Base-by-base conservation (phyloP, 1,140 invertebrate species). In the Elymnias hypermnestra region DNA sequence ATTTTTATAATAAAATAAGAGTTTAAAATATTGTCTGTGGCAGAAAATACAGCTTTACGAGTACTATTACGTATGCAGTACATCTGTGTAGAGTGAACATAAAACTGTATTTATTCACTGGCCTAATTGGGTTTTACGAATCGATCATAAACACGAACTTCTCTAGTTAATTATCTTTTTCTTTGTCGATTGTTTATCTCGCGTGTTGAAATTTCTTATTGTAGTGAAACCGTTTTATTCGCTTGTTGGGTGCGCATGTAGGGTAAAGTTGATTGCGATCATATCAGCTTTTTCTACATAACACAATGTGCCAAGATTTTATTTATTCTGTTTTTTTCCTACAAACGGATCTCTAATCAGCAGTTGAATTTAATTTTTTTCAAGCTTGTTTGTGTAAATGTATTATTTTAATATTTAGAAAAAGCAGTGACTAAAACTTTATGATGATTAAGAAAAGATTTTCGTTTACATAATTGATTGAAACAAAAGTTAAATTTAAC, bases 201-300 rank as follows among this genome's bases (percentile, higher is more conserved):
- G 47, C 53, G 47, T 56, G 53, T 49, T 54, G 52, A 54, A 49
- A 49, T 43, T 49, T 54, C 40, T 54, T 44, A 54, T 29, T 54
- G 25, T 46, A 54, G 46, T 49, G 46, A 48, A 54, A 49, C 45
- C 28, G 46, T 49, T 49, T 54, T 54, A 51, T 35, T 51, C 48
- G 40, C 48, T 51, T 40, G 48, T 51, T 51, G 48, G 48, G 48
- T 44, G 48, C 48, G 48, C 48, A 51, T 51, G 40, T 51, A 51
- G 48, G 48, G 41, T 51, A 51, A 44, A 51, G 41, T 51, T 51
- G 48, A 51, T 51, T 51, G 41, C 48, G 42, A 51, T 51, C 43
- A 12, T 43, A 29, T 43, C 28, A 17, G 19, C 29, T 43, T 43
- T 43, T 43, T 43, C 19, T 38, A 21, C 18, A 12, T 38, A 13